Percentiles rank a stretch among this genome's conserved stretches.
phyloP scores from a whole-genome alignment of 2,797 vertebrate species.

The Gephyroberyx darwinii region DNA sequence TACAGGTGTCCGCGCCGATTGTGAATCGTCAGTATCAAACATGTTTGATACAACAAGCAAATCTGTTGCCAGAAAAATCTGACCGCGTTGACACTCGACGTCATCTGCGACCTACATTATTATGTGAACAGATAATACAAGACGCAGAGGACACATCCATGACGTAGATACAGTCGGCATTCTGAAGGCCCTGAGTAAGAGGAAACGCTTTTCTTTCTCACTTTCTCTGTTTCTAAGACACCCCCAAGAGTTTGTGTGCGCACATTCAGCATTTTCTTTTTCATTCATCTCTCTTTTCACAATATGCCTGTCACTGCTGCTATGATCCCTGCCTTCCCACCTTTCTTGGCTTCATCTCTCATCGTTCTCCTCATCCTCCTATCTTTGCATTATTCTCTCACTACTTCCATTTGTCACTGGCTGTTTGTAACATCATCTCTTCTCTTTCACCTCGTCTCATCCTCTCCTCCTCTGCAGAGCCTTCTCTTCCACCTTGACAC shows the following conservation, averaged over 20 bases:
- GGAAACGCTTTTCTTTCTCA: slow-evolving; percentile 1
- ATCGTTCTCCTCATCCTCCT: slow-evolving; percentile 6
- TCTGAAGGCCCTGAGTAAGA: slow-evolving; percentile 16
- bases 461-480: slow-evolving; percentile 4
- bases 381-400: slow-evolving; percentile 28
- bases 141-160: slow-evolving; percentile 32
- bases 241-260: neutral
- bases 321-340: slow-evolving; percentile 20
- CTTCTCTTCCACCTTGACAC: slow-evolving; percentile 43
- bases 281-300: slow-evolving; percentile 33
- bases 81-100: slow-evolving; percentile 39
- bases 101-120: slow-evolving; percentile 6
- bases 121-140: slow-evolving; percentile 12
- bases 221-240: slow-evolving; percentile 11
- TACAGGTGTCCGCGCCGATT: too few relatives aligned
- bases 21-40: too few relatives aligned
- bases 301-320: slow-evolving; percentile 23
- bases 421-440: slow-evolving; percentile 39
- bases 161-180: neutral
- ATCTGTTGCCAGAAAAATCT: slow-evolving; percentile 25
- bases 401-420: slow-evolving; percentile 34
- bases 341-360: slow-evolving; percentile 34
- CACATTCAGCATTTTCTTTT: slow-evolving; percentile 47
- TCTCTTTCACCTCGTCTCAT: slow-evolving; percentile 34
- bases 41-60: slow-evolving; percentile 13